phyloP scores from a whole-genome alignment of 1,140 invertebrate genomes.

The Limonius californicus region DNA sequence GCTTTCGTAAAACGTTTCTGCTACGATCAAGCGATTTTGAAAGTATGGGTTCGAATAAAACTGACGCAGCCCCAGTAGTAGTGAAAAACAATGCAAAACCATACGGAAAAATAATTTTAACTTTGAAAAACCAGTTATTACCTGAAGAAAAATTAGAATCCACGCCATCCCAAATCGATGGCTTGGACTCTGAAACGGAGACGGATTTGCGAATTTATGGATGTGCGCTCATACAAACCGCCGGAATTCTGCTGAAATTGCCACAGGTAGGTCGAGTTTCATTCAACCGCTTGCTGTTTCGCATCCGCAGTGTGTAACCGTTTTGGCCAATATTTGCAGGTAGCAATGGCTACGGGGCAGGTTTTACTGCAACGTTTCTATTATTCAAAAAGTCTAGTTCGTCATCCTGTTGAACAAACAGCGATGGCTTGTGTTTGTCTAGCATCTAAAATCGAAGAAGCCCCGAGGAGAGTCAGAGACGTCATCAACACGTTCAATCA shows the following conservation, averaged over 20 bases:
- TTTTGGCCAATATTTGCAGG: constrained; percentile 58
- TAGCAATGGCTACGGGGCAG: constrained; percentile 99
- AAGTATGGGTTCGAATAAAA: constrained; percentile 27
- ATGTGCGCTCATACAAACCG: constrained; percentile 97
- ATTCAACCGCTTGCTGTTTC: no score
- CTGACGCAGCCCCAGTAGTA: constrained; percentile 4
- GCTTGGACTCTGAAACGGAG: constrained; percentile 85
- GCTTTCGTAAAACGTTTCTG: background rate
- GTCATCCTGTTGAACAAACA: constrained; percentile 95
- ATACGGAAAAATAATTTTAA: constrained; percentile 81
- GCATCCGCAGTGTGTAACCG: constrained; percentile 18
- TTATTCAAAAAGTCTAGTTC: constrained; percentile 97
- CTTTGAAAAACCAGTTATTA: constrained; percentile 90
- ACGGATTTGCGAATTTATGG: constrained; percentile 92
- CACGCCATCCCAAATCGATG: constrained; percentile 91
- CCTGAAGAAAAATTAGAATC: constrained; percentile 76
- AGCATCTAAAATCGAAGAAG: constrained; percentile 99
- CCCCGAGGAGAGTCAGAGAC: constrained; percentile 90
- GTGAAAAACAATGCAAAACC: constrained; percentile 48
- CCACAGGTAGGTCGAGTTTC: constrained; percentile 85
- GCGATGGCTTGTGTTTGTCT: constrained; percentile 98
- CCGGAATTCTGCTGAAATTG: constrained; percentile 89
- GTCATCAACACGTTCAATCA: constrained; percentile 99
- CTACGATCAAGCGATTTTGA: background rate
- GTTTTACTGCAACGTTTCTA: constrained; percentile 98